These are phyloP conservation scores for Cyprinus carpio DNA, from an alignment of 2,113 vertebrate species.

Conservation along the genomic window DNA sequence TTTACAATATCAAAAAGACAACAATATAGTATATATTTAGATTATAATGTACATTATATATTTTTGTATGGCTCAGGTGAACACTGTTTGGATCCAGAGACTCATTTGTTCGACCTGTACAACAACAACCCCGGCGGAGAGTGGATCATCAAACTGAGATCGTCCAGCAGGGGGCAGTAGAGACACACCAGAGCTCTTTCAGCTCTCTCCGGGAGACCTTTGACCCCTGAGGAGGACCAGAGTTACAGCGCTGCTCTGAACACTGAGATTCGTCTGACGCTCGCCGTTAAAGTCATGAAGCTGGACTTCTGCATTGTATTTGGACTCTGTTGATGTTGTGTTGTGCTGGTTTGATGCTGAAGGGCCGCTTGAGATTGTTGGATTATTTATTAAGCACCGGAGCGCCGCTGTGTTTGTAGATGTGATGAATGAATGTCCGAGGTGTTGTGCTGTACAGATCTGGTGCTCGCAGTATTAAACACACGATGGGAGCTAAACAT, in stretches of 20 bases:
- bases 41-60: too few relatives aligned
- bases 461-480: conserved; percentile 22
- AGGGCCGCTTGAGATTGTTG: background rate
- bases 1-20: background rate
- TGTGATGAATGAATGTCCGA: background rate
- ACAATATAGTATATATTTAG: background rate
- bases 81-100: conserved; percentile 83
- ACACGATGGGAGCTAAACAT: background rate
- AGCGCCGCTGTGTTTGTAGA: background rate
- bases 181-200: background rate
- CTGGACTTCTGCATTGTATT: conserved; percentile 46
- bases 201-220: background rate
- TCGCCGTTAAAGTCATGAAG: conserved; percentile 30
- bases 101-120: conserved; percentile 85
- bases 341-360: background rate
- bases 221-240: background rate
- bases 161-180: conserved; percentile 67
- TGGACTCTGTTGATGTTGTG: background rate
- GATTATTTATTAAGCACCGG: background rate
- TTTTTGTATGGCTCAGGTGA: conserved; percentile 73
- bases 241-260: background rate
- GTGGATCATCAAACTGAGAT: conserved; percentile 85
- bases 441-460: background rate
- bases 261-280: background rate
- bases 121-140: conserved; percentile 83